phyloP scores from a whole-genome alignment of 2,113 vertebrate species.

The Isurus oxyrinchus region DNA sequence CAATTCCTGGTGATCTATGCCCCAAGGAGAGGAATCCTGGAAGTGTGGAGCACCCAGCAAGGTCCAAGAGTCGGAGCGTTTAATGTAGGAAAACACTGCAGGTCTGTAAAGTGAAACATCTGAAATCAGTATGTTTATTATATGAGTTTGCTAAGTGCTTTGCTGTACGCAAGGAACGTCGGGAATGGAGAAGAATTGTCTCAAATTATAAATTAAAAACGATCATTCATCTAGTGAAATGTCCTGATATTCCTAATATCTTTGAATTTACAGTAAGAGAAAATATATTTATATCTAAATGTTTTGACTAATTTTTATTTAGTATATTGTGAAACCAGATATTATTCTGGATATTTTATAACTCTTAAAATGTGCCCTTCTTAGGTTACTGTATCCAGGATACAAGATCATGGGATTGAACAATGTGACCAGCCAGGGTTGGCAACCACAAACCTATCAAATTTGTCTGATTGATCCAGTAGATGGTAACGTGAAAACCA shows the following conservation, averaged over 20 bases:
- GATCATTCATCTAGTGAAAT: background rate
- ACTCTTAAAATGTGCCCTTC: slow-evolving; percentile 38
- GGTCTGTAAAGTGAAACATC: slow-evolving; percentile 53
- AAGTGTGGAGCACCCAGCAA: slow-evolving; percentile 93
- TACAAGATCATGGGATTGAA: slow-evolving; percentile 97
- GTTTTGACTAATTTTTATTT: background rate
- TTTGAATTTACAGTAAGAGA: background rate
- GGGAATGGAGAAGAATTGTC: background rate
- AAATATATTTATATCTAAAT: background rate
- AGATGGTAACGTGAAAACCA: slow-evolving; percentile 73
- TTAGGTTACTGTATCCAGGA: slow-evolving; percentile 84
- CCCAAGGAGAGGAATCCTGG: slow-evolving; percentile 84
- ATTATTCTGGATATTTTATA: background rate
- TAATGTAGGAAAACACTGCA: slow-evolving; percentile 92
- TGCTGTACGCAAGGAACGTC: background rate
- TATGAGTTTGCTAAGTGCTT: background rate
- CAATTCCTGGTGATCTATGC: slow-evolving; percentile 94
- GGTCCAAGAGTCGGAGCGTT: slow-evolving; percentile 91
- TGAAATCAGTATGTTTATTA: background rate
- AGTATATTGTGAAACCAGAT: background rate
- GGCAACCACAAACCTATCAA: slow-evolving; percentile 93
- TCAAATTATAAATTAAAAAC: background rate
- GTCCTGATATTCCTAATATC: no score
- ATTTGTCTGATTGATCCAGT: slow-evolving; percentile 86
- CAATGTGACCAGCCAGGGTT: slow-evolving; percentile 91